Percentiles rank a stretch among this genome's conserved stretches.
phyloP scores from a whole-genome alignment of 2,113 vertebrate genomes.

The Peromyscus californicus region DNA sequence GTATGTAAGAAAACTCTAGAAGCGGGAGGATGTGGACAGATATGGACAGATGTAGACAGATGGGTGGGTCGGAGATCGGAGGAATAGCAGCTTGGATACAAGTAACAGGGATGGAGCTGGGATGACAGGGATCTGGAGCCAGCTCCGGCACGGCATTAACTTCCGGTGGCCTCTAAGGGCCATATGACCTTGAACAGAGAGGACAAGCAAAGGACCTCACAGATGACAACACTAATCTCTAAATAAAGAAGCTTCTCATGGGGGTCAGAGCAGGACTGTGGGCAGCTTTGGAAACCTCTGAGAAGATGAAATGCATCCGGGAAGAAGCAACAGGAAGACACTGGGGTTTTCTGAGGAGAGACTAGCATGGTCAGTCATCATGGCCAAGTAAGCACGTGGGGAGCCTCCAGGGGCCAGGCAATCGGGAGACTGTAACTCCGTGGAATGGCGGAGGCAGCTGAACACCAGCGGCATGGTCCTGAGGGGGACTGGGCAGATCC shows the following conservation, averaged over 20 bases:
- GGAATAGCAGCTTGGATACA: not conserved
- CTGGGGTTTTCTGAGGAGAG: slow-evolving; percentile 11
- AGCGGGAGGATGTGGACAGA: not conserved
- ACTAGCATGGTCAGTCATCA: not conserved
- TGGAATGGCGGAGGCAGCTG: not conserved
- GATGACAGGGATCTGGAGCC: not conserved
- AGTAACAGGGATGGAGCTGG: not conserved
- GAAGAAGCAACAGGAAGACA: not conserved
- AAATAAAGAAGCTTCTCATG: not conserved
- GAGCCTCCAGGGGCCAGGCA: not conserved
- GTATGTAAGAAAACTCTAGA: not conserved
- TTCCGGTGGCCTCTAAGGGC: not conserved
- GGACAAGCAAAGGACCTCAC: not conserved
- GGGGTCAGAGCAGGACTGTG: not conserved
- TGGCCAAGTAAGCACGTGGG: not conserved
- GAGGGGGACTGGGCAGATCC: not conserved
- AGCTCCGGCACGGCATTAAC: not conserved
- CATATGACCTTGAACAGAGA: not conserved
- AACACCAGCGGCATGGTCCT: not conserved
- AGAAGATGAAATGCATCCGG: not conserved
- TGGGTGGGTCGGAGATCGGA: not conserved
- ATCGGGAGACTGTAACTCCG: not conserved
- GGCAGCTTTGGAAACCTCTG: slow-evolving; percentile 9
- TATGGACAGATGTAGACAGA: not conserved
- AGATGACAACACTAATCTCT: not conserved